Percentiles rank a stretch among this genome's conserved stretches.
These are phyloP conservation scores for Zalophus californianus DNA, from an alignment of 2,797 vertebrate species.

Conservation along the genomic window DNA sequence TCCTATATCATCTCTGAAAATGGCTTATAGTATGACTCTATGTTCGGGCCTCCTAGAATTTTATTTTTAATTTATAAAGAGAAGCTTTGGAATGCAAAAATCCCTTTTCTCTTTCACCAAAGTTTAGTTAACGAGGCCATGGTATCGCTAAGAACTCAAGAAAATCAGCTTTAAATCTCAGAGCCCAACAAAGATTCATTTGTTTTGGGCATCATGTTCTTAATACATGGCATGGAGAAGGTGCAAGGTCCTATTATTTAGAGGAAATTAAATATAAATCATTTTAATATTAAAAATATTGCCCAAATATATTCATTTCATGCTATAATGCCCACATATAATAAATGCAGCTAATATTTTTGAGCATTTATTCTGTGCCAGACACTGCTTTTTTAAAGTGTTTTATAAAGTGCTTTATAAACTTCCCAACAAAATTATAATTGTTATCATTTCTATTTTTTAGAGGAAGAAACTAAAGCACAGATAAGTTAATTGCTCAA, in stretches of 20 bases:
- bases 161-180: constrained; percentile 36
- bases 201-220: not conserved
- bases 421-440: not conserved
- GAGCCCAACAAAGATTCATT: not conserved
- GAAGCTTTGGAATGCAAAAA: constrained; percentile 24
- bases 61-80: constrained; percentile 51
- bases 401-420: not conserved
- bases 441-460: not conserved
- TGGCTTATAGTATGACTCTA: not conserved
- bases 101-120: constrained; percentile 7
- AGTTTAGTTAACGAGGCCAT: not conserved
- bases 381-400: not conserved
- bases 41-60: not conserved
- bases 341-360: not conserved
- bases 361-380: not conserved
- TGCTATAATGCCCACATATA: not conserved
- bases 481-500: not conserved
- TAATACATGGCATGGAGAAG: not conserved
- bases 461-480: not conserved
- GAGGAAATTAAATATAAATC: constrained; percentile 19
- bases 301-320: not conserved
- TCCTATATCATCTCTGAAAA: constrained; percentile 6
- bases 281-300: constrained; percentile 39
- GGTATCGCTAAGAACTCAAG: not conserved
- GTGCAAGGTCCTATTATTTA: not conserved